Base-by-base conservation (phyloP, 2,113 vertebrate species). In the Equus quagga region DNA sequence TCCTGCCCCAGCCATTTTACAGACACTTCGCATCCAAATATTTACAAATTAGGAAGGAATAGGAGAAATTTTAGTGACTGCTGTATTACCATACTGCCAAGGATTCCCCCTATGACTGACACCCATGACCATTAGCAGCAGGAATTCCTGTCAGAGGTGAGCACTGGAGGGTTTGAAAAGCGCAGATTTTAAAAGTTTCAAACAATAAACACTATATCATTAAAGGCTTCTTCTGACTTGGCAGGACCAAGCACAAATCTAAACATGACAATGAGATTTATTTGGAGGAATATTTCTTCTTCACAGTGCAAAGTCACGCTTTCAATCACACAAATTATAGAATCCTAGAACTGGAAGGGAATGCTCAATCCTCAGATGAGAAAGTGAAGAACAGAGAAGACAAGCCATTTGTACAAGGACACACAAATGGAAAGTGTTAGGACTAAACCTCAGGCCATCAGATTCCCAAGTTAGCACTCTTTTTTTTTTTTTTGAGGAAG, bases 11-110 rank as follows among this genome's bases (percentile, higher is more conserved):
- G 36, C 36, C 76, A 64, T 36, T 93, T 89, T 46, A 31, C 28
- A 84, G 65, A 82, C 28, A 76, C 21, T 49, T 95, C 31, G 73
- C 31, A 70, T 80, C n/a, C 49, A 95, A 94, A 96, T 97, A 86
- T 82, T 95, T 97, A 93, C 80, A 79, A 75, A 28, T 67, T n/a
- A 65, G 31, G 62, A 76, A 89, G 89, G 94, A 78, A 96, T 41
- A 60, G 31, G 28, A 41, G 58, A 60, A 36, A 21, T 44, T 14
- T 49, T 44, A 83, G 70, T 44, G 28, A 81, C 6, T 3, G 5
- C 19, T 78, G 0, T 54, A 26, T 14, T 70, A 62, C 46, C 60
- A n/a, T 17, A 54, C 15, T 56, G 54, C 56, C 69, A 51, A 87
- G 56, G 31, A n/a, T 54, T 60, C 11, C 24, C 17, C 26, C 31